These are phyloP conservation scores for Potorous gilbertii DNA, from an alignment of 2,797 vertebrate species.

Conservation along the genomic window DNA sequence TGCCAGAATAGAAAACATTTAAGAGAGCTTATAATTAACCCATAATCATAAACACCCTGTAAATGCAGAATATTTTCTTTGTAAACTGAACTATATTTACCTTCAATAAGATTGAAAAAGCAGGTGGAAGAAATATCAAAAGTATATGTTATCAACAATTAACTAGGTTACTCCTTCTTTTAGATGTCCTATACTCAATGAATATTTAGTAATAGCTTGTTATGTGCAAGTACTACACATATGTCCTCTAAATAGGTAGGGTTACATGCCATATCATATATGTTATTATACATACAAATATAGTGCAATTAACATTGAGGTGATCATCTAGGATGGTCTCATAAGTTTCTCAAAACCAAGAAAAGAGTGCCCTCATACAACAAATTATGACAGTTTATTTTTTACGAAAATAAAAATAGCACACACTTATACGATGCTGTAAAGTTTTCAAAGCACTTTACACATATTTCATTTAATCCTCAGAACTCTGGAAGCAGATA, in stretches of 20 bases:
- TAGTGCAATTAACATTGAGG: neutral
- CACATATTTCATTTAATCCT: neutral
- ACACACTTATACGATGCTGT: neutral
- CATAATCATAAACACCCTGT: neutral
- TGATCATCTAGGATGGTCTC: neutral
- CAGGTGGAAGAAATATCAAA: neutral
- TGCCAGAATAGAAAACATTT: conserved; percentile 26
- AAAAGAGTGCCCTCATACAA: neutral
- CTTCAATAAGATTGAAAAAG: conserved; percentile 21
- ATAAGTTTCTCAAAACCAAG: neutral
- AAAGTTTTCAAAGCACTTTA: neutral
- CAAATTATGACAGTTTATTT: neutral
- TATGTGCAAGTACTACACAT: neutral
- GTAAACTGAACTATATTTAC: neutral
- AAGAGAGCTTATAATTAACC: neutral
- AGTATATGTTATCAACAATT: neutral
- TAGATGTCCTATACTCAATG: conserved; percentile 3
- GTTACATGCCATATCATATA: neutral
- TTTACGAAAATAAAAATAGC: neutral
- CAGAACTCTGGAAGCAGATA: neutral
- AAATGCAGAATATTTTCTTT: neutral
- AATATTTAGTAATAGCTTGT: conserved; percentile 17
- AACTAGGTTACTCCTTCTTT: neutral
- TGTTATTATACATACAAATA: too few species aligned
- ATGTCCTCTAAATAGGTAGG: neutral